Conservation (phyloP, 2,797 vertebrate species). For the Pipistrellus pygmaeus region DNA sequence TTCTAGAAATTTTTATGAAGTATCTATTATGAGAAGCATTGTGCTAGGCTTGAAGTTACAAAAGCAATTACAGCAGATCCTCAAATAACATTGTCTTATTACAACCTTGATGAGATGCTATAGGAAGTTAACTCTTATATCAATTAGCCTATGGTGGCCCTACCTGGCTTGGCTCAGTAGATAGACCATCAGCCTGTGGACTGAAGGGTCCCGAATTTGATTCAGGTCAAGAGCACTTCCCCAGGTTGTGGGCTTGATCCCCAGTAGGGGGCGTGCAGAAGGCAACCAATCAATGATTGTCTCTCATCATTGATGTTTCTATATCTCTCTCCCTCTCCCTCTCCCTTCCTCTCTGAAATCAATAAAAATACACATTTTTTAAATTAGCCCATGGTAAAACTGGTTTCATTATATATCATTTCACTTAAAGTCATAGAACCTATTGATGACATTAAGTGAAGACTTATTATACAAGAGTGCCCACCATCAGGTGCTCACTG, state of each 20-base stretch:
- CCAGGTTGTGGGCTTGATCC: no score
- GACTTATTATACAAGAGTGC: not conserved
- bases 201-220: no score
- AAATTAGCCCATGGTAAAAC: not conserved
- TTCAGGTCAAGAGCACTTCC: no score
- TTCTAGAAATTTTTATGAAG: conserved; percentile 7
- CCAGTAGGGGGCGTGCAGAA: no score
- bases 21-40: not conserved
- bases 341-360: no score
- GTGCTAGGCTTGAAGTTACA: not conserved
- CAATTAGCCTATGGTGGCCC: not conserved
- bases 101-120: not conserved
- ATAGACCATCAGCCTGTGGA: no score
- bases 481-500: not conserved
- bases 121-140: not conserved
- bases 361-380: no score
- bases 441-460: not conserved
- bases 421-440: not conserved
- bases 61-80: not conserved
- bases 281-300: no score
- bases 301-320: no score
- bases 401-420: not conserved
- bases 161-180: no score
- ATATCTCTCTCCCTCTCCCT: no score
- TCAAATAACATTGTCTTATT: not conserved